These are phyloP conservation scores for Ursus arctos DNA, from an alignment of 2,113 vertebrate genomes.

Conservation along the genomic window DNA sequence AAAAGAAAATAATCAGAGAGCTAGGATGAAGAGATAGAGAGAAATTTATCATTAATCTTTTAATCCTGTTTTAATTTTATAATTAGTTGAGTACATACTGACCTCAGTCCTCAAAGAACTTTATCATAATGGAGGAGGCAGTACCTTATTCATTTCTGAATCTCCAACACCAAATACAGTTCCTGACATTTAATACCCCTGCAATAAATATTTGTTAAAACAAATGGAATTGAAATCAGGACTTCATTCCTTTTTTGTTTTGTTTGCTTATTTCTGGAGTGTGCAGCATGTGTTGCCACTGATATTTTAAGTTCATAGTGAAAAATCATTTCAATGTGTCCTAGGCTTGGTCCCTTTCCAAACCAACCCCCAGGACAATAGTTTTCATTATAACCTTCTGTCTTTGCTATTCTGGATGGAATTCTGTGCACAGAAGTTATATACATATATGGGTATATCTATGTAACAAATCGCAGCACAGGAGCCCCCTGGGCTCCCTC, in stretches of 20 bases:
- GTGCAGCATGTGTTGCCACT: constrained; percentile 65
- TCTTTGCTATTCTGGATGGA: constrained; percentile 81
- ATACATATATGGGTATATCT: constrained; percentile 81
- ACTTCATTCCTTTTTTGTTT: constrained; percentile 59
- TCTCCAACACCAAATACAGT: constrained; percentile 50
- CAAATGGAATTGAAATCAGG: constrained; percentile 71
- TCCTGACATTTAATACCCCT: constrained; percentile 60
- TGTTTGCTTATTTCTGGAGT: constrained; percentile 75
- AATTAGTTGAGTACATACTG: constrained; percentile 46
- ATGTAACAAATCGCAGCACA: constrained; percentile 74
- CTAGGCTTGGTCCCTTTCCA: constrained; percentile 76
- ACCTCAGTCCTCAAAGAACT: background rate
- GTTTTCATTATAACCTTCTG: constrained; percentile 81
- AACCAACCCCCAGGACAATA: constrained; percentile 75
- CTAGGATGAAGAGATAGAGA: background rate
- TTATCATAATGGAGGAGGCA: background rate
- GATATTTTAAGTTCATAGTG: constrained; percentile 78
- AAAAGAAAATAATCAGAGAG: constrained; percentile 40
- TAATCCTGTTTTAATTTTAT: constrained; percentile 52
- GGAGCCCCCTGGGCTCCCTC: constrained; percentile 72
- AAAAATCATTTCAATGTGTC: constrained; percentile 82
- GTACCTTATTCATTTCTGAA: constrained; percentile 55
- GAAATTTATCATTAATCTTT: background rate
- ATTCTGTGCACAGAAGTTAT: constrained; percentile 82
- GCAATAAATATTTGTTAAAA: constrained; percentile 72